Conservation (phyloP, 2,797 vertebrate species). For the Nothura maculosa region DNA sequence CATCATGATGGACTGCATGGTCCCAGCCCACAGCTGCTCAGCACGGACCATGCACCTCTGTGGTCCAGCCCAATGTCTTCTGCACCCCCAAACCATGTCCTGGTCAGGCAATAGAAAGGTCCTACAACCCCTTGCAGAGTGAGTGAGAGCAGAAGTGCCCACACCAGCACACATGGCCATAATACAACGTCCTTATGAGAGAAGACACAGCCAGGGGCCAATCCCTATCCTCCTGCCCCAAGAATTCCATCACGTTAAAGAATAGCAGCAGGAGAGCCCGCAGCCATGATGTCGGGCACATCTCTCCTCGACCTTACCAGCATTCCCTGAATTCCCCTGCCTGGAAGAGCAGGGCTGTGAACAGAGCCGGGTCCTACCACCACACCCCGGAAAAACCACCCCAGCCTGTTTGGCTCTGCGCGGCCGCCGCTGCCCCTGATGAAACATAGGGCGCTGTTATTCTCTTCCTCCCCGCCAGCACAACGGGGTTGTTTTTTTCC, state of each 20-base stretch:
- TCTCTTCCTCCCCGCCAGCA: background rate
- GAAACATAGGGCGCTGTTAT: background rate
- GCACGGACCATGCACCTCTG: background rate
- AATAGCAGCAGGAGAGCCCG: background rate
- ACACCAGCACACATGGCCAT: background rate
- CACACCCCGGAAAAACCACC: slow-evolving; percentile 58
- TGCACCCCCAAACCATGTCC: no score
- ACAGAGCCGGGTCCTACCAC: slow-evolving; percentile 16
- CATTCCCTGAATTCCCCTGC: slow-evolving; percentile 32
- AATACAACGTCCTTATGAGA: background rate
- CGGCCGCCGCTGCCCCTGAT: rapidly evolving
- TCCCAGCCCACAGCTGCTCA: background rate
- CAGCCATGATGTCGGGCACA: background rate
- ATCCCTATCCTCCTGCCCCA: background rate
- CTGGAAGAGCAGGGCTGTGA: background rate
- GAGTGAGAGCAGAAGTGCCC: background rate
- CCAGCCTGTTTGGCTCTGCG: slow-evolving; percentile 5
- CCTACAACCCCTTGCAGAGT: background rate
- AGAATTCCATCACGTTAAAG: background rate
- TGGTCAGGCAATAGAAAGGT: background rate
- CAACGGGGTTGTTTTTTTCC: no score
- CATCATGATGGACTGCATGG: background rate
- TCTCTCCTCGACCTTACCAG: background rate
- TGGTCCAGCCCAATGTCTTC: background rate
- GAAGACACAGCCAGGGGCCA: background rate